A percentile compares a stretch with the other conserved stretches of the same genome.
Conservation (phyloP, 2,888 invertebrate genomes). For the Carpatolechia fugitivella region DNA sequence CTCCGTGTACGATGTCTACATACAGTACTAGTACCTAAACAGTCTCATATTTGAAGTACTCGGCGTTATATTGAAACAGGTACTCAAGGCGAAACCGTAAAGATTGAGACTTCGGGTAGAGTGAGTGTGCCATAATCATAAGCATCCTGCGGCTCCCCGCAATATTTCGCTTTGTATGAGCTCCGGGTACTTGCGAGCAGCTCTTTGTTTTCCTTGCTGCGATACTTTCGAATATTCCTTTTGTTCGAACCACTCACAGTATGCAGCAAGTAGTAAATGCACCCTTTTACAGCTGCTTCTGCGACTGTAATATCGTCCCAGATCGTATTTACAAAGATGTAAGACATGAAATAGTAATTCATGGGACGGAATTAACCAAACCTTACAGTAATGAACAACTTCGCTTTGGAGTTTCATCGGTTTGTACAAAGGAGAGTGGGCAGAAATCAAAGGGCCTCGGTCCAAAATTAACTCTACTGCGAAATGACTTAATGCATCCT, state of each 20-base stretch:
- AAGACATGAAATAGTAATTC: not conserved
- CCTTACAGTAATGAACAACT: too few species aligned
- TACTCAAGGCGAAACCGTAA: constrained; percentile 53
- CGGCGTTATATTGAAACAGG: constrained; percentile 45
- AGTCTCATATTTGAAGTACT: constrained; percentile 18
- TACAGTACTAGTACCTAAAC: not conserved
- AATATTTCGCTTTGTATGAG: constrained; percentile 73
- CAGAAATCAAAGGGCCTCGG: too few species aligned
- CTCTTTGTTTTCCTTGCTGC: constrained; percentile 70
- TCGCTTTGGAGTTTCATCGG: too few species aligned
- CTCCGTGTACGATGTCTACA: too few species aligned
- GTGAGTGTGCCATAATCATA: constrained; percentile 70
- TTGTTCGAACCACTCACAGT: constrained; percentile 68
- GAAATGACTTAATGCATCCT: too few species aligned
- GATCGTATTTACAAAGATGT: not conserved
- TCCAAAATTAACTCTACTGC: too few species aligned
- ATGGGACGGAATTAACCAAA: too few species aligned
- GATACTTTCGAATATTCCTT: constrained; percentile 74
- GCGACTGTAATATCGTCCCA: not conserved
- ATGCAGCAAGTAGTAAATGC: constrained; percentile 41
- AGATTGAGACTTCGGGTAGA: constrained; percentile 62
- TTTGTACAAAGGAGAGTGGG: too few species aligned
- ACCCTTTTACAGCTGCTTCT: not conserved
- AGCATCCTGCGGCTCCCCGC: constrained; percentile 67
- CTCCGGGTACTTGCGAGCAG: constrained; percentile 58